Evolutionary conservation across 1,140 invertebrate genomes (phyloP).

Genomic region (Temnothorax longispinosus): DNA sequence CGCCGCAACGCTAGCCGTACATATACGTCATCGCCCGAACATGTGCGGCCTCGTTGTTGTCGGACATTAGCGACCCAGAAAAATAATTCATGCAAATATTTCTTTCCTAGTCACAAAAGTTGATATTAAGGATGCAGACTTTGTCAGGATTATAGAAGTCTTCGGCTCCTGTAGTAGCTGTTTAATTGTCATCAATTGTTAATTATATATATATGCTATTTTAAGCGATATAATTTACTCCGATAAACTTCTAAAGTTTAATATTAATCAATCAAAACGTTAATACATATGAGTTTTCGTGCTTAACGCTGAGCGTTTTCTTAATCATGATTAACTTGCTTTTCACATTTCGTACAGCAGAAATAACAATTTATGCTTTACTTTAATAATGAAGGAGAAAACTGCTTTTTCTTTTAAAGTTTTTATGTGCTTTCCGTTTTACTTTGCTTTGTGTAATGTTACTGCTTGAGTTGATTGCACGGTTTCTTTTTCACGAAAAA

Average conservation of each 20-base stretch:
- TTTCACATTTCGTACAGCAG: not conserved
- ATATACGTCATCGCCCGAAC: conserved; percentile 41
- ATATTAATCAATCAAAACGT: not conserved
- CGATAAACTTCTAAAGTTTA: not conserved
- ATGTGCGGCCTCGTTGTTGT: conserved; percentile 26
- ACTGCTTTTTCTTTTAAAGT: conserved; percentile 14
- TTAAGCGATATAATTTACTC: not conserved
- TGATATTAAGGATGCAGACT: conserved; percentile 1
- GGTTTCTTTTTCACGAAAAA: conserved; percentile 30
- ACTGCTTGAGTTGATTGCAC: conserved; percentile 20
- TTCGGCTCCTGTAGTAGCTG: not conserved
- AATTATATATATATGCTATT: not conserved
- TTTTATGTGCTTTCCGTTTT: not conserved
- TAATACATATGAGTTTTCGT: not conserved
- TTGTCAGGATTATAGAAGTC: not conserved
- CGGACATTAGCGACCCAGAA: conserved; percentile 60
- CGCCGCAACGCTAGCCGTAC: not conserved
- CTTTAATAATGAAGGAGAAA: conserved; percentile 8
- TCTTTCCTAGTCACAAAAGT: not conserved
- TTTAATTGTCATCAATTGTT: not conserved
- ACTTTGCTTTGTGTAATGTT: conserved; percentile 36
- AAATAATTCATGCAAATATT: conserved; percentile 69
- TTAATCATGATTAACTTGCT: not conserved
- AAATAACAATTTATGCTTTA: conserved; percentile 15
- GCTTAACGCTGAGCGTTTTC: not conserved